Evolutionary conservation across 2,113 vertebrate species (phyloP).

Genomic region (Marcusenius ussheri): DNA sequence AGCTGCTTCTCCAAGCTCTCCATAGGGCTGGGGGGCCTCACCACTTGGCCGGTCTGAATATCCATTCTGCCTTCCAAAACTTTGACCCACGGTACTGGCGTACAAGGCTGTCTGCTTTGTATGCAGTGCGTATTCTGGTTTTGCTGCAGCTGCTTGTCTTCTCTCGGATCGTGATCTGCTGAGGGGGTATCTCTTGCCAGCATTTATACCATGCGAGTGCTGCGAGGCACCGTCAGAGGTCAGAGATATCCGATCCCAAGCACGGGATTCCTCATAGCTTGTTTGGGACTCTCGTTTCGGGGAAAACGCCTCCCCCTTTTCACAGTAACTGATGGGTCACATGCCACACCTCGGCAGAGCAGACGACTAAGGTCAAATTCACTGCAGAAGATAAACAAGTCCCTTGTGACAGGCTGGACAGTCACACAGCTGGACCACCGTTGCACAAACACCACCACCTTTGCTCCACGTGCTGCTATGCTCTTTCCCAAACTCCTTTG

Average conservation of each 20-base stretch:
- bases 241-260: slow-evolving; percentile 47
- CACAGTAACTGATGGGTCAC: slow-evolving; percentile 38
- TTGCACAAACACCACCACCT: background rate
- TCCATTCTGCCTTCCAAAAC: slow-evolving; percentile 47
- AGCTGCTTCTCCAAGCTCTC: slow-evolving; percentile 94
- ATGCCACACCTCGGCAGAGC: slow-evolving; percentile 39
- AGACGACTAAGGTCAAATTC: slow-evolving; percentile 17
- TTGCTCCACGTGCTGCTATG: background rate
- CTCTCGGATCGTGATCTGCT: slow-evolving; percentile 43
- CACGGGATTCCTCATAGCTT: slow-evolving; percentile 52
- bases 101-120: background rate
- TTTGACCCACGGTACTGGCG: background rate
- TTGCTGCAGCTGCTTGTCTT: background rate
- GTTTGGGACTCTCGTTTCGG: slow-evolving; percentile 51
- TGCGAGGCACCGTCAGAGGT: slow-evolving; percentile 36
- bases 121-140: background rate
- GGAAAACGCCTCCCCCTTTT: slow-evolving; percentile 45
- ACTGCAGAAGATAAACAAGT: slow-evolving; percentile 45
- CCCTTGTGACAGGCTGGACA: slow-evolving; percentile 40
- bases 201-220: slow-evolving; percentile 58
- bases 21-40: slow-evolving; percentile 65
- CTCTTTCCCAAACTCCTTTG: background rate
- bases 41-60: slow-evolving; percentile 57
- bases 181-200: slow-evolving; percentile 25
- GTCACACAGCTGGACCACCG: background rate